These are phyloP conservation scores for Zelostemma sp. DNA, from an alignment of 1,140 invertebrate species.

Conservation along the genomic window DNA sequence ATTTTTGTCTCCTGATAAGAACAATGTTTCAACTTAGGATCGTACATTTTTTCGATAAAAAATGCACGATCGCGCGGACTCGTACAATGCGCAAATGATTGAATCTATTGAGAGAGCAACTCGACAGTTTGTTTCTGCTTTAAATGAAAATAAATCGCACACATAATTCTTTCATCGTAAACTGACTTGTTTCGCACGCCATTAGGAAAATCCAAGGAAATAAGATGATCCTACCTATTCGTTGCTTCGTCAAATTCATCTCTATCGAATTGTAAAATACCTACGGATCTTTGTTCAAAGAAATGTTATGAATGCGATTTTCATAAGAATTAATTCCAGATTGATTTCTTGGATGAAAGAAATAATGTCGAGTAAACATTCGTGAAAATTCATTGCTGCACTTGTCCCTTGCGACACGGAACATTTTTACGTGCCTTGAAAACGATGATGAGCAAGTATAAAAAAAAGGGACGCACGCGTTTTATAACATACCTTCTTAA, in stretches of 20 bases:
- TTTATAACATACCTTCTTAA: conserved; percentile 66
- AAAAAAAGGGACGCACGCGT: conserved; percentile 64
- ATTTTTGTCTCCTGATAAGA: no score
- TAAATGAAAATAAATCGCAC: conserved; percentile 26
- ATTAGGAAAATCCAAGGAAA: conserved; percentile 15
- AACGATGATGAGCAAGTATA: conserved; percentile 52
- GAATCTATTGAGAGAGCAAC: no score
- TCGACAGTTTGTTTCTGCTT: background rate
- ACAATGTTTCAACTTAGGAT: conserved; percentile 32
- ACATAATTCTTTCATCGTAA: conserved; percentile 30
- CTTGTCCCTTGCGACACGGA: background rate
- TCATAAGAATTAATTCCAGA: background rate
- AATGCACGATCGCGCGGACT: conserved; percentile 22
- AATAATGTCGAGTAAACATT: no score
- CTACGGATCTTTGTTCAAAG: background rate
- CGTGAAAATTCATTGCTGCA: conserved; percentile 4
- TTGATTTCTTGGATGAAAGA: background rate
- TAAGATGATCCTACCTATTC: conserved; percentile 6
- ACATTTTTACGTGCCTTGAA: conserved; percentile 31
- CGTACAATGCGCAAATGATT: conserved; percentile 36
- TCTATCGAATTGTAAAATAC: no score
- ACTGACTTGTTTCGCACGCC: conserved; percentile 39
- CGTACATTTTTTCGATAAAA: conserved; percentile 16
- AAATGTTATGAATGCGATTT: background rate
- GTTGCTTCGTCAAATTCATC: background rate